These are phyloP conservation scores for Steromphala cineraria DNA, from an alignment of 2,888 invertebrate species.

Conservation along the genomic window DNA sequence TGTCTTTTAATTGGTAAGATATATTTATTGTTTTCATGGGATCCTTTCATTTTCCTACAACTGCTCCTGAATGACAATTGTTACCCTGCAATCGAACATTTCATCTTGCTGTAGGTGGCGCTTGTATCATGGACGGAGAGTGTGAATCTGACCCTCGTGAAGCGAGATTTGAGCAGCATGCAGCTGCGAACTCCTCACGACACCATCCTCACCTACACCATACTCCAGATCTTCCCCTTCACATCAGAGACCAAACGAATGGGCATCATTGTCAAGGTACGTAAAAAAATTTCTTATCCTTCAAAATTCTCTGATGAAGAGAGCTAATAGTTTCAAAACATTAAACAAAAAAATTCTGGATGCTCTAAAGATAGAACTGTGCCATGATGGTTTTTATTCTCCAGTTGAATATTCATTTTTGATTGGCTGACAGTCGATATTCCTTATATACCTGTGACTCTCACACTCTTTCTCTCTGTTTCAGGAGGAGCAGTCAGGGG, in stretches of 20 bases:
- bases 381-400: too few species aligned
- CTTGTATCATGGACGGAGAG: slow-evolving; percentile 85
- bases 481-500: slow-evolving; percentile 84
- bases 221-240: slow-evolving; percentile 84
- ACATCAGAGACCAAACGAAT: slow-evolving; percentile 86
- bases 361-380: too few species aligned
- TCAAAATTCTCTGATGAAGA: too few species aligned
- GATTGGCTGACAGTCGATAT: too few species aligned
- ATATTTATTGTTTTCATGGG: too few species aligned
- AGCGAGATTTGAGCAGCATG: slow-evolving; percentile 79
- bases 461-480: background rate
- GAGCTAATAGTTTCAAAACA: too few species aligned
- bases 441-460: too few species aligned
- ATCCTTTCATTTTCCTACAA: too few species aligned
- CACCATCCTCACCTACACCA: slow-evolving; percentile 79
- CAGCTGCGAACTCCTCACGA: slow-evolving; percentile 77
- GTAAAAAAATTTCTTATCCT: too few species aligned
- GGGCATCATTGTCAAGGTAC: slow-evolving; percentile 84
- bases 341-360: too few species aligned
- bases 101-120: slow-evolving; percentile 78
- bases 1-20: too few species aligned
- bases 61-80: background rate
- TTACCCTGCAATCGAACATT: background rate
- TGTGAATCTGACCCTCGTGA: slow-evolving; percentile 81
- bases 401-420: too few species aligned